Percentiles rank a stretch among this genome's conserved stretches.
phyloP scores from a whole-genome alignment of 2,113 vertebrate species.

The Zingel zingel region DNA sequence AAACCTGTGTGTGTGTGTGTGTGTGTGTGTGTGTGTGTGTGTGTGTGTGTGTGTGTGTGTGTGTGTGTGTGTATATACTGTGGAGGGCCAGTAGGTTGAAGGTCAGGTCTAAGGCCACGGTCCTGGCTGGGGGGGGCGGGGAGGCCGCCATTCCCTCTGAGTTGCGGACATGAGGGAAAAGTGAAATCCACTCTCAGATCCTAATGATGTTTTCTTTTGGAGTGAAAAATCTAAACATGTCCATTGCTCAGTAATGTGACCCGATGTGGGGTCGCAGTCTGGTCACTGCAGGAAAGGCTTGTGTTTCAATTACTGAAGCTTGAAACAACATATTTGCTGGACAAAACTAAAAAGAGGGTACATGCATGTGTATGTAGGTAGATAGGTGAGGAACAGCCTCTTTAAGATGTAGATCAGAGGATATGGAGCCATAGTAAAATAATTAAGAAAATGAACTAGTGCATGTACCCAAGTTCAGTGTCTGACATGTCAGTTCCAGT shows the following conservation, averaged over 20 bases:
- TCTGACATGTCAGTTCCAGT: constrained; percentile 25
- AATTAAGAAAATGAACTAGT: neutral
- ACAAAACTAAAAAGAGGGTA: constrained; percentile 23
- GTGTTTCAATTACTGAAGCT: constrained; percentile 76
- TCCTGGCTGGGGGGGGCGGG: constrained; percentile 35
- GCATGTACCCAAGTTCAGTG: constrained; percentile 12
- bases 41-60: constrained; percentile 18
- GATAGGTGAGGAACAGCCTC: neutral
- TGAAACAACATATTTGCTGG: constrained; percentile 73
- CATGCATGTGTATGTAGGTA: neutral
- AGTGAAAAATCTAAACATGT: constrained; percentile 83
- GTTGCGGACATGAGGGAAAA: constrained; percentile 78
- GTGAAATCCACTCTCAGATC: constrained; percentile 77
- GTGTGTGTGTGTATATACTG: constrained; percentile 32
- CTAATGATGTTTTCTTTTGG: constrained; percentile 83
- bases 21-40: neutral
- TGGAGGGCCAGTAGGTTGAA: constrained; percentile 72
- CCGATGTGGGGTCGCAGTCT: constrained; percentile 76
- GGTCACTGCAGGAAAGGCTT: constrained; percentile 81
- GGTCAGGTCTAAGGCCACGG: constrained; percentile 79
- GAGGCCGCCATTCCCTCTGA: constrained; percentile 61
- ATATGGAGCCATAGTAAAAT: neutral
- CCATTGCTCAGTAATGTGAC: constrained; percentile 82
- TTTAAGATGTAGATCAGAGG: neutral
- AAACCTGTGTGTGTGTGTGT: constrained; percentile 20